Percentiles rank a stretch among this genome's conserved stretches.
Conservation (phyloP, 2,797 vertebrate species). For the Trachops cirrhosus region DNA sequence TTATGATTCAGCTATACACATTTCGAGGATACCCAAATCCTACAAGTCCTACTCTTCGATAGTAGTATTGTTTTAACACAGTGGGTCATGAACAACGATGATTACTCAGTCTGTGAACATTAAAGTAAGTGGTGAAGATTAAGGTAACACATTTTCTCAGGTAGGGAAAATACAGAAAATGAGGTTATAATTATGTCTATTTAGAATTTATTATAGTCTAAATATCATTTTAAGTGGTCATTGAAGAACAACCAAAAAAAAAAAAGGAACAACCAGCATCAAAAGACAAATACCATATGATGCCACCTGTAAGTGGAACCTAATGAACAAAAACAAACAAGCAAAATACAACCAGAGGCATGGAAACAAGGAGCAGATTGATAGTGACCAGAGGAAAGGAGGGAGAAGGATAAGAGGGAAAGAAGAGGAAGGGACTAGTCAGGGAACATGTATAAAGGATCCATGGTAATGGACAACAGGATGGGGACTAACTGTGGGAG, state of each 20-base stretch:
- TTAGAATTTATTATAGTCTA: constrained; percentile 45
- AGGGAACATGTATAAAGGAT: too few species aligned
- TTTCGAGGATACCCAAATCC: constrained; percentile 14
- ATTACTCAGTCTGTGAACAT: constrained; percentile 75
- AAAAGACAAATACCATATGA: too few species aligned
- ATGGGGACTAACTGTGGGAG: too few species aligned
- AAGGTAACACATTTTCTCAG: constrained; percentile 34
- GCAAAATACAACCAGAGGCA: too few species aligned
- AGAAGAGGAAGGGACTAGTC: too few species aligned
- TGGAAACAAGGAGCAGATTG: too few species aligned
- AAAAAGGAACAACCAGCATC: constrained; percentile 12
- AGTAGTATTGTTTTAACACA: constrained; percentile 73
- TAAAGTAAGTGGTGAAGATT: constrained; percentile 77
- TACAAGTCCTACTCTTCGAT: constrained; percentile 38
- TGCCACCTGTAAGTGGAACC: too few species aligned
- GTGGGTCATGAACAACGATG: constrained; percentile 75
- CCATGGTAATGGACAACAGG: too few species aligned
- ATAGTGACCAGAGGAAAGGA: too few species aligned
- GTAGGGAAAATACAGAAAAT: constrained; percentile 47
- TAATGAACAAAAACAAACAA: too few species aligned
- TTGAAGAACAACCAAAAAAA: constrained; percentile 48
- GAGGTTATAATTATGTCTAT: constrained; percentile 27
- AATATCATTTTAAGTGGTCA: constrained; percentile 8
- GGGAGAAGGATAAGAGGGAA: too few species aligned
- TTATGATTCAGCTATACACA: constrained; percentile 11